Conservation (phyloP, 2,888 invertebrate genomes). For the Eristalis tenax region DNA sequence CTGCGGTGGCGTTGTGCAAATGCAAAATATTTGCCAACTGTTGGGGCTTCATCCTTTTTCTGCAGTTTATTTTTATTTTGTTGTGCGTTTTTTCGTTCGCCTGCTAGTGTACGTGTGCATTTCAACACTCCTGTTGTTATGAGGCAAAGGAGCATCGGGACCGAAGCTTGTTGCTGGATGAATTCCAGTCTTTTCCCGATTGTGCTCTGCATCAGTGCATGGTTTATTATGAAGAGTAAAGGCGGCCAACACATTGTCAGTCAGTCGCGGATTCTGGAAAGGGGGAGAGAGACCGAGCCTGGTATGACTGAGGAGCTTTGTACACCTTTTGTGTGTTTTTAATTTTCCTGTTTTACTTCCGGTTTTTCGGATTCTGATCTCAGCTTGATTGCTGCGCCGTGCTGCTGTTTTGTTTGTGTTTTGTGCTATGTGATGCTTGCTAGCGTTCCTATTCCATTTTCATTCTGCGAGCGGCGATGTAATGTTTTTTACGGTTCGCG, state of each 20-base stretch:
- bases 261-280: constrained; percentile 2
- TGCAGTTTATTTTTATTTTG: too few species aligned
- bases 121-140: constrained; percentile 29
- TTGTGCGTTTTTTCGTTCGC: not conserved
- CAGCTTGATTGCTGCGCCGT: constrained; percentile 77
- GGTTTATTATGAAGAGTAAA: constrained; percentile 51
- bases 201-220: constrained; percentile 30
- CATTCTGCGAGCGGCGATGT: constrained; percentile 42
- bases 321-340: constrained; percentile 80
- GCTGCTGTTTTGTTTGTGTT: not conserved
- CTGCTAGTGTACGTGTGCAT: not conserved
- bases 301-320: constrained; percentile 28
- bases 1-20: constrained; percentile 26
- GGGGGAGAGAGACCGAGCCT: not conserved
- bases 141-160: constrained; percentile 34
- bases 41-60: constrained; percentile 20
- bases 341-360: constrained; percentile 82
- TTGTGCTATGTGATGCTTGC: not conserved
- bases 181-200: constrained; percentile 31
- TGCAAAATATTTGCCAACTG: constrained; percentile 61
- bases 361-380: constrained; percentile 80
- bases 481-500: constrained; percentile 58
- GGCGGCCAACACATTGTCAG: constrained; percentile 52
- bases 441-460: constrained; percentile 26
- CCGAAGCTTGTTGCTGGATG: constrained; percentile 61